These are phyloP conservation scores for Crossocerus cetratus DNA, from an alignment of 2,888 invertebrate genomes.

Conservation along the genomic window DNA sequence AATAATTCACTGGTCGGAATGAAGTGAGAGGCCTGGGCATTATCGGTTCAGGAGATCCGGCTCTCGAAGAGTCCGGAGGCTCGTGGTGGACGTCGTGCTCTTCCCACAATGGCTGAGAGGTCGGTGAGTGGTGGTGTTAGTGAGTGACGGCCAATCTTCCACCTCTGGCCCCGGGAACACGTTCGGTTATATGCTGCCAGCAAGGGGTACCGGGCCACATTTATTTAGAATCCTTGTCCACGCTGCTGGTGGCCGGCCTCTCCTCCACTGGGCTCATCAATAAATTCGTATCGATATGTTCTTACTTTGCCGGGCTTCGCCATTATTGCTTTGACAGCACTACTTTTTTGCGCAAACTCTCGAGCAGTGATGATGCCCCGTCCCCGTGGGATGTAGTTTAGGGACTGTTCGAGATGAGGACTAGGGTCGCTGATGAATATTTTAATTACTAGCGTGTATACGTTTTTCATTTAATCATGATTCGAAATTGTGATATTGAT, in stretches of 20 bases:
- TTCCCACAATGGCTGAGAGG: constrained; percentile 27
- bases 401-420: no score
- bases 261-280: constrained; percentile 16
- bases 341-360: no score
- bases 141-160: constrained; percentile 66
- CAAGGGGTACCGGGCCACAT: constrained; percentile 48
- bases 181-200: constrained; percentile 62
- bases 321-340: no score
- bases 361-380: no score
- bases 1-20: constrained; percentile 42
- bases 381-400: no score
- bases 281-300: constrained; percentile 44
- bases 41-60: constrained; percentile 44
- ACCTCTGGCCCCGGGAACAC: constrained; percentile 48
- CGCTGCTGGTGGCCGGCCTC: constrained; percentile 46
- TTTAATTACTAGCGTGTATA: no score
- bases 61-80: constrained; percentile 16
- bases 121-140: neutral
- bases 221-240: constrained; percentile 40
- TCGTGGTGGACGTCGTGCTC: constrained; percentile 17
- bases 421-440: no score
- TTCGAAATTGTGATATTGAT: no score
- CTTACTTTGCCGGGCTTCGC: constrained; percentile 7
- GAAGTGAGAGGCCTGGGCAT: constrained; percentile 39
- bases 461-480: no score